Percentiles rank a stretch among this genome's conserved stretches.
phyloP scores from a whole-genome alignment of 1,140 invertebrate species.

The Drosophila melanogaster region Release_6_plus_ISO1_MT NT_037436.4:9005001-9005500 shows the following conservation, averaged over 20 bases:
- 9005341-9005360: constrained; percentile 82
- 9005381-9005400: constrained; percentile 84
- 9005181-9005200: constrained; percentile 50
- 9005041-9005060: constrained; percentile 51
- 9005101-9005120: constrained; percentile 8
- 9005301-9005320: constrained; percentile 46
- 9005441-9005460: constrained; percentile 47
- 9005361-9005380: constrained; percentile 83
- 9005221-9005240: constrained; percentile 55
- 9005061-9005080: constrained; percentile 72
- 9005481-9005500: constrained; percentile 65
- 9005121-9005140: constrained; percentile 15
- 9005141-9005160: constrained; percentile 67
- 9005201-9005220: constrained; percentile 61
- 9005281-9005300: not conserved
- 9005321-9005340: constrained; percentile 78
- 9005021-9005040: constrained; percentile 8
- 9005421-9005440: constrained; percentile 14
- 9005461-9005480: constrained; percentile 77
- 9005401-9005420: constrained; percentile 71
- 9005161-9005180: constrained; percentile 51
- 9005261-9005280: not conserved
- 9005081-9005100: constrained; percentile 21
- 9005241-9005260: not conserved
- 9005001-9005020: constrained; percentile 18